Evolutionary conservation across 2,888 invertebrate species (phyloP), one percentile per base, ranked within the genome.

Genomic region (Osedax frankpressi): DNA sequence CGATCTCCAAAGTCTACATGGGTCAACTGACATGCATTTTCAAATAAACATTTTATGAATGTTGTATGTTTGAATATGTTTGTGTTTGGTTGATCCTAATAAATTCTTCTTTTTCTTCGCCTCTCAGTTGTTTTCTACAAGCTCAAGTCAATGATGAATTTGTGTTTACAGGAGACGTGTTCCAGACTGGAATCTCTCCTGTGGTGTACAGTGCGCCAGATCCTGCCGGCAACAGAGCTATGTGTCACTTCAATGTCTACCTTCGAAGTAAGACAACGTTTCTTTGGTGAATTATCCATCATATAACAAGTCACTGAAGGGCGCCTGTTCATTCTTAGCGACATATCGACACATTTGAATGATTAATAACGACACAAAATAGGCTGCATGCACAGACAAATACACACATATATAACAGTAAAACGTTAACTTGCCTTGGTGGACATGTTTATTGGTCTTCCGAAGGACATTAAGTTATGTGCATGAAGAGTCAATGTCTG

Each of bases 151-250:
- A 65, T n/a, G 65, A 65, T 65, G 24, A 65, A 19, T 65, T 65
- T 65, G 65, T 65, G 65, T 19, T 65, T 65, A 28, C 65, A 65
- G 65, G 65, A n/a, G 65, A 65, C 65, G 24, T 65, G 24, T 65
- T 65, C 65, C n/a, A 24, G 65, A 19, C 24, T 24, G 65, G 65
- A 1, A 28, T 65, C 19, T 65, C 65, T n/a, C 65, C 65, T n/a
- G 65, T 65, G 2, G 65, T 65, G n/a, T 65, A 65, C 65, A 65
- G 65, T 65, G 65, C 65, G 28, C 14, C 65, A n/a, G 65, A 65
- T 2, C 19, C 65, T 65, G 2, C 25, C 11, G 65, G 65, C 65
- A 65, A 65, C 24, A 26, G 65, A 1, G 65, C 65, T 65, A 24
- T 65, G 65, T 65, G 65, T 65, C 19, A 19, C 65, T 65, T 65